These are phyloP conservation scores for Cosmorhoe ocellata DNA, from an alignment of 2,888 invertebrate genomes.

Conservation along the genomic window DNA sequence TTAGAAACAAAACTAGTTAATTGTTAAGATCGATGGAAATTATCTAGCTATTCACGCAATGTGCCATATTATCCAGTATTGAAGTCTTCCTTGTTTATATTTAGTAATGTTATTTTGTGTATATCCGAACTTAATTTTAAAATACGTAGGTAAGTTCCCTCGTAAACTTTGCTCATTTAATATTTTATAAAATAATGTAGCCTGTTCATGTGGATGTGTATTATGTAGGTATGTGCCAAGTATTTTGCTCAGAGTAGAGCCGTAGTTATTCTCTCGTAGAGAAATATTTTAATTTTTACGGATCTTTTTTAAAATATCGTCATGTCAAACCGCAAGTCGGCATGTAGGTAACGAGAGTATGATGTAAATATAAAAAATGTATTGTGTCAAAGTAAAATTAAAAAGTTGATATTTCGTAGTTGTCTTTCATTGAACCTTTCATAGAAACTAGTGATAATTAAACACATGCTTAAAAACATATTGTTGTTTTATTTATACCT, in stretches of 20 bases:
- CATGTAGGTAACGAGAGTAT: background rate
- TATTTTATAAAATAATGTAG: slow-evolving; percentile 11
- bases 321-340: background rate
- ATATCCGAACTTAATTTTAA: background rate
- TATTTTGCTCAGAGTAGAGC: slow-evolving; percentile 41
- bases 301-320: slow-evolving; percentile 1
- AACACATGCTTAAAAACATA: background rate
- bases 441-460: slow-evolving; percentile 1
- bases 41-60: background rate
- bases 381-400: slow-evolving; percentile 20
- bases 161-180: slow-evolving; percentile 17
- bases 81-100: slow-evolving; percentile 14
- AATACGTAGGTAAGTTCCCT: background rate
- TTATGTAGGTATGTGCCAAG: slow-evolving; percentile 40
- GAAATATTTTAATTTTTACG: slow-evolving; percentile 17
- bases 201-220: slow-evolving; percentile 14
- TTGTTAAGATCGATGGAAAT: background rate
- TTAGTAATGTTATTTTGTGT: slow-evolving; percentile 18
- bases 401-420: slow-evolving; percentile 13
- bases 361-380: background rate
- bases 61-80: slow-evolving; percentile 13
- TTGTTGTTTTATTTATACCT: slow-evolving; percentile 10
- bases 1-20: background rate
- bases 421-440: slow-evolving; percentile 10
- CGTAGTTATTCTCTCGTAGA: slow-evolving; percentile 32